Conservation (phyloP, 2,888 invertebrate genomes). For the Drosophila stalkeri region DNA sequence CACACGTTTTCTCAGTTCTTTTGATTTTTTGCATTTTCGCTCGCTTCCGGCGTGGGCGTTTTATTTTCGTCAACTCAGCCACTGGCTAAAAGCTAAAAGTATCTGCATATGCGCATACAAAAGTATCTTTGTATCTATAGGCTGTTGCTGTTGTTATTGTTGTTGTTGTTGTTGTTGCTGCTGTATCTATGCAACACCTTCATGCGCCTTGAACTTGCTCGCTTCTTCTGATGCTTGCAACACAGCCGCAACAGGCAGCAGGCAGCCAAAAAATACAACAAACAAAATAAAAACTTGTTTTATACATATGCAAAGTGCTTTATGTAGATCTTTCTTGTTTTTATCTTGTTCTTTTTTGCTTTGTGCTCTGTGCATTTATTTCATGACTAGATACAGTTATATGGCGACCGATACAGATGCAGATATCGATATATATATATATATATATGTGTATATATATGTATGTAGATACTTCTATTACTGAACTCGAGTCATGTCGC, state of each 20-base stretch:
- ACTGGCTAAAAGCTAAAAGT: constrained; percentile 22
- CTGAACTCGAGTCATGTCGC: constrained; percentile 61
- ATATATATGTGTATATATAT: not conserved
- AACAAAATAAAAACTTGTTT: constrained; percentile 4
- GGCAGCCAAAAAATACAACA: constrained; percentile 11
- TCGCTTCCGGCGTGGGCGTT: constrained; percentile 66
- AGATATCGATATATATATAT: not conserved
- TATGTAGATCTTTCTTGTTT: constrained; percentile 8
- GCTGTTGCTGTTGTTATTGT: not conserved
- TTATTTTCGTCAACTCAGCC: constrained; percentile 51
- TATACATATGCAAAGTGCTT: constrained; percentile 25
- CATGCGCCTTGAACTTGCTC: constrained; percentile 66
- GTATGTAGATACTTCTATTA: not conserved
- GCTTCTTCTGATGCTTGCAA: constrained; percentile 52
- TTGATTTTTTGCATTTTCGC: constrained; percentile 17
- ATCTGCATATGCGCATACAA: constrained; percentile 21
- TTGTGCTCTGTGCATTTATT: constrained; percentile 58
- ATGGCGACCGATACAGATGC: not conserved
- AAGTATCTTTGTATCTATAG: constrained; percentile 7
- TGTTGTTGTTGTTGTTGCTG: constrained; percentile 5
- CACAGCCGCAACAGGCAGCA: constrained; percentile 30
- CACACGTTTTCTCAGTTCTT: constrained; percentile 12
- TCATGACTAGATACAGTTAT: constrained; percentile 51
- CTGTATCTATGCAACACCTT: constrained; percentile 27
- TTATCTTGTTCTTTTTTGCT: constrained; percentile 15